Base-by-base conservation (phyloP, 2,888 invertebrate genomes). In the Drosophila anomelani region DNA sequence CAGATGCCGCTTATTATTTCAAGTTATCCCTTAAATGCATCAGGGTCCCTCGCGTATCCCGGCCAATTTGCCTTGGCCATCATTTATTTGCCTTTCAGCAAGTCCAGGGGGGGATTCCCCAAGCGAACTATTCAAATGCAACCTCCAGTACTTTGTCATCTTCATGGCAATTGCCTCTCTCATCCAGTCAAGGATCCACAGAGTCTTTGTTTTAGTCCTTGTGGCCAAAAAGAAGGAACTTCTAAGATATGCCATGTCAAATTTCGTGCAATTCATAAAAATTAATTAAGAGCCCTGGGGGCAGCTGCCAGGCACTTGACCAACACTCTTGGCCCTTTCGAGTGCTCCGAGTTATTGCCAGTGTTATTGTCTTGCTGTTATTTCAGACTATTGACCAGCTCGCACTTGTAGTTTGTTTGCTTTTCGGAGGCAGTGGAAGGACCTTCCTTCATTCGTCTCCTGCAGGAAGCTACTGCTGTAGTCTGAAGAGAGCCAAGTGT, bases 341-440 rank as follows among this genome's bases (percentile, higher is more conserved):
- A 38, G 39, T 20, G 29, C n/a, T 70, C 75, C 78, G 78, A 87
- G 76, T 81, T 87, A 85, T 85, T 81, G 85, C 85, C 88, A 79
- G 83, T 85, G 83, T 83, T 81, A 85, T 87, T 79, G 85, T 79
- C 88, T 87, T 83, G 83, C 81, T 85, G 85, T 78, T 87, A 87
- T 85, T 86, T 85, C 82, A 78, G 85, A 79, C 88, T 87, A 85
- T 85, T 87, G 85, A 85, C 88, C 85, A 88, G 80, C 83, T 85
- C 81, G 69, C 85, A 79, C 88, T 85, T 73, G 72, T 70, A 85
- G 75, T 74, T 67, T 84, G 83, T 84, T 85, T 87, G 85, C 81
- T 55, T 80, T 74, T 56, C 43, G 46, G 44, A 43, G 53, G 46
- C 59, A 41, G n/a, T 58, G 55, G 32, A 12, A 32, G 13, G 7